Evolutionary conservation across 1,140 invertebrate species (phyloP), one percentile per base, ranked within the genome.

Genomic region (Idris sp.): DNA sequence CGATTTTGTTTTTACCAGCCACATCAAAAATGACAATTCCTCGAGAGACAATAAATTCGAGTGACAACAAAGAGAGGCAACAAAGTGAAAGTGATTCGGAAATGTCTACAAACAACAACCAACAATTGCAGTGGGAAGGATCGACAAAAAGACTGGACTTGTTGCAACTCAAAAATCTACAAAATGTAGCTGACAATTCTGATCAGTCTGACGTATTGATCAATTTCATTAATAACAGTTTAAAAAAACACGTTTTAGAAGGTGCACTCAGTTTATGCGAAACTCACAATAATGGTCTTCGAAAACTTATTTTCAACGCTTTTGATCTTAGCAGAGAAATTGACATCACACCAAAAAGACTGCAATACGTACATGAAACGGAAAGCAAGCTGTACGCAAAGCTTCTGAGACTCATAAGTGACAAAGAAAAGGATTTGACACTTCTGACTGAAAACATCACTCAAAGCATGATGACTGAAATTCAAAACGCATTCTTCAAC

Each of bases 251-350:
- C 41, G 74, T 84, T 9, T 79, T 84, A 10, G 81, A 79, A 33
- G 79, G 76, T 9, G 84, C 84, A 28, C 79, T 76, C 19, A 76
- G 76, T 40, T 69, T 86, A 11, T 84, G 81, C 31, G 83, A 92
- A 83, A 88, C 92, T 28, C 93, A 94, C 73, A 92, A 91, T 46
- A 89, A 90, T n/a, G 91, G 92, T 79, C 83, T 97, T 40, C 90
- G 93, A 74, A 93, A 92, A 82, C 95, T 96, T 79, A 95, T 97
- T 61, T 83, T 96, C 18, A 92, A 91, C 49, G 95, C 95, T 0
- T 97, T 96, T 86, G 95, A 97, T 81, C 93, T 96, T 92, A 94
- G 94, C 6, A 86, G 95, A 0, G 94, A 96, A 84, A 91, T 96
- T 80, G 92, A 96, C 76, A 94, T 96, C 13, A 95, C 95, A 2